Percentiles rank a stretch among this genome's conserved stretches.
These are phyloP conservation scores for Drosophila bunnanda DNA, from an alignment of 2,888 invertebrate species.

Conservation along the genomic window DNA sequence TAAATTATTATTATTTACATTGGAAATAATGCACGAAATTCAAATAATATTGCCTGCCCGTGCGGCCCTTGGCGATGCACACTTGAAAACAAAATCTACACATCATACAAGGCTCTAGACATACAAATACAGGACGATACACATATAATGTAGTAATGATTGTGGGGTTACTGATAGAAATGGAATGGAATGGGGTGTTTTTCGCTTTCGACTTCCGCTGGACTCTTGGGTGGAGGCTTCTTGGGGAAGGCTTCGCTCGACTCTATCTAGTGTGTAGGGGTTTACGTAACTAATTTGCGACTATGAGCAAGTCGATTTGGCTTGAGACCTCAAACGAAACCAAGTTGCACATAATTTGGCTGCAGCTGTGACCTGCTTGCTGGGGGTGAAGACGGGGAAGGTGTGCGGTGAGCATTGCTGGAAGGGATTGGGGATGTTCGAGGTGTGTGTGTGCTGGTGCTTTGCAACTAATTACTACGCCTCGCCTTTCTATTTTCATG, in stretches of 20 bases:
- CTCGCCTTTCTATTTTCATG: constrained; percentile 26
- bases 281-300: constrained; percentile 69
- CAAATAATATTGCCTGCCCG: constrained; percentile 76
- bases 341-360: constrained; percentile 81
- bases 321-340: constrained; percentile 79
- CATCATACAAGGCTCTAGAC: constrained; percentile 46
- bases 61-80: constrained; percentile 54
- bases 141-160: constrained; percentile 17
- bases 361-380: constrained; percentile 42
- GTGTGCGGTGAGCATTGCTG: not conserved
- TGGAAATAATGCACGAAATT: constrained; percentile 79
- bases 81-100: constrained; percentile 68
- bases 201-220: constrained; percentile 1
- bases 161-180: not conserved
- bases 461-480: constrained; percentile 50
- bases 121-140: constrained; percentile 45
- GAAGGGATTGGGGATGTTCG: not conserved
- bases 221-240: constrained; percentile 1
- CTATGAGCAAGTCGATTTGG: constrained; percentile 81
- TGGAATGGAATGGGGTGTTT: constrained; percentile 6
- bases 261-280: constrained; percentile 33
- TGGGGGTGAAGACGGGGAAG: constrained; percentile 2
- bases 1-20: constrained; percentile 80
- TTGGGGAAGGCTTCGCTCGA: constrained; percentile 1
- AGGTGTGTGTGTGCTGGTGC: constrained; percentile 13